Evolutionary conservation across 2,888 invertebrate genomes (phyloP), one percentile per base, ranked within the genome.

Genomic region (Melipona bicolor): DNA sequence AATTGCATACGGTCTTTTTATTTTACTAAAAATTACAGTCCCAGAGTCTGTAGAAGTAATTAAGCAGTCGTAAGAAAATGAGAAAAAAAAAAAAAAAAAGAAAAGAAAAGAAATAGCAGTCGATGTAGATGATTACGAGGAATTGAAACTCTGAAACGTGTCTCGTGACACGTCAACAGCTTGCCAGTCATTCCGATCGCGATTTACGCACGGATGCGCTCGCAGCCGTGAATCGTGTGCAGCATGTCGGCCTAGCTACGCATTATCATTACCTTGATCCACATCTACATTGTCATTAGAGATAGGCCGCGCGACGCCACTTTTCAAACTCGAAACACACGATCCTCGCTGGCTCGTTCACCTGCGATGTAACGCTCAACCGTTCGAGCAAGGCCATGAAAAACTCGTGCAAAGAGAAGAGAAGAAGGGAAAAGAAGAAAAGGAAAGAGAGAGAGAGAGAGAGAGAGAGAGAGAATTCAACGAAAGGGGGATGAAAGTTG

Each of bases 261-360:
- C 90, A 92, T 93, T 91, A 92, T 91, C 92, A 92, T 92, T 92
- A 91, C 90, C 87, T 89, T 89, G 90, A 92, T 91, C 91, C 89
- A 92, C 92, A 92, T 92, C 91, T 90, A 91, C 92, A 92, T 92
- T 93, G 93, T 93, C 93, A 94, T 94, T 93, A 93, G 89, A 90
- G 91, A 86, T 84, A 86, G 88, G 82, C 88, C 89, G 88, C 88
- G 88, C 87, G 89, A 88, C 91, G 87, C 84, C 85, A 87, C 86
- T 90, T 80, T 83, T 84, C 81, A 76, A 87, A 72, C 77, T 77
- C 75, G 77, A 43, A 62, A 82, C 81, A 81, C 70, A 75, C 81
- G 79, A 36, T 50, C 76, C 74, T 73, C 49, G 65, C 74, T 71
- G 43, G 69, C 83, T 85, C 85, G 83, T 87, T 77, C 85, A 83